Evolutionary conservation across 2,113 vertebrate genomes (phyloP).

Genomic region (Bos taurus): DNA sequence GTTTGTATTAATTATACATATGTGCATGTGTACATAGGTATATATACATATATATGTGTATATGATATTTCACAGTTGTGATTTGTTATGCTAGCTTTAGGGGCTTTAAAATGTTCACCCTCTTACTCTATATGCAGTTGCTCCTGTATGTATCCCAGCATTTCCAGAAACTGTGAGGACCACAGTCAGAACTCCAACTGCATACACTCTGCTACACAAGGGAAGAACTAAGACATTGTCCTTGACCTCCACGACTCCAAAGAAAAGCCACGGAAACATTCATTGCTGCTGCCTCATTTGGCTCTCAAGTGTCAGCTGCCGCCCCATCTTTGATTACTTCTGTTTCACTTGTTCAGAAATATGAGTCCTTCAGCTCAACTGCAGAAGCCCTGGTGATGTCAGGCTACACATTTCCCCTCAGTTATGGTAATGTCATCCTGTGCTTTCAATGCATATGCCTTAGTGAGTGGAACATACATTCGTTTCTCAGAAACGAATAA

Average conservation of each 20-base stretch:
- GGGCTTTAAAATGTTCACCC: too few relatives aligned
- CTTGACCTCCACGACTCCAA: background rate
- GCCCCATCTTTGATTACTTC: background rate
- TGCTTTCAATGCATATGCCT: accelerated
- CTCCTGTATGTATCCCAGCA: background rate
- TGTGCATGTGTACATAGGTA: background rate
- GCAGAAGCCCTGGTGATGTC: background rate
- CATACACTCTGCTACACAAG: background rate
- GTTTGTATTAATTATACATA: background rate
- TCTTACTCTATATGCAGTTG: background rate
- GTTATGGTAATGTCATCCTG: too few relatives aligned
- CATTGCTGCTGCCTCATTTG: background rate
- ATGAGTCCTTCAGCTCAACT: background rate
- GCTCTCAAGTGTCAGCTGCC: background rate
- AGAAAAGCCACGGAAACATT: background rate
- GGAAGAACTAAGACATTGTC: background rate
- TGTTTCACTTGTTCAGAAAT: background rate
- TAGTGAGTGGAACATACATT: background rate
- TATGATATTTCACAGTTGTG: background rate
- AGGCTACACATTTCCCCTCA: background rate
- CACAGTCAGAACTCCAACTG: background rate
- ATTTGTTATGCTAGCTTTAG: background rate
- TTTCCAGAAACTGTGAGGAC: background rate
- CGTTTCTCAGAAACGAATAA: background rate
- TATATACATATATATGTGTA: background rate